A percentile compares a stretch with the other conserved stretches of the same genome.
These are phyloP conservation scores for Lordiphosa andalusiaca DNA, from an alignment of 2,888 invertebrate species.

Conservation along the genomic window DNA sequence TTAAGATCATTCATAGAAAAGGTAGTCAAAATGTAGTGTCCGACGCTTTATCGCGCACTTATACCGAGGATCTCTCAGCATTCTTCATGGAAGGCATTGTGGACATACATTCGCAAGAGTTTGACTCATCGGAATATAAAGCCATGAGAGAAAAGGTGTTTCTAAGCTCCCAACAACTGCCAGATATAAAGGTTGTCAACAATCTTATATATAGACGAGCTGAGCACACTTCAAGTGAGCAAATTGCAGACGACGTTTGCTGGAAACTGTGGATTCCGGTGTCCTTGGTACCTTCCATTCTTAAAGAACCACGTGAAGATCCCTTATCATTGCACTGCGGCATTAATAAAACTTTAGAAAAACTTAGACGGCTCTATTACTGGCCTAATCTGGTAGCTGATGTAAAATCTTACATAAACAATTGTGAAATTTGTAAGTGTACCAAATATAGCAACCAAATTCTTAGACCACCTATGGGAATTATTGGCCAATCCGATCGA, in stretches of 20 bases:
- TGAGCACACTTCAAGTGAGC: not conserved
- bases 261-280: constrained; percentile 1
- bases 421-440: no score
- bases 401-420: no score
- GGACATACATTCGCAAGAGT: not conserved
- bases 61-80: no score
- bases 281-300: not conserved
- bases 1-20: constrained; percentile 4
- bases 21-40: constrained; percentile 5
- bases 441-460: no score
- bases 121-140: constrained; percentile 1
- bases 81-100: not conserved
- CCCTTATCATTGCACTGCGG: no score
- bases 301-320: no score
- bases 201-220: constrained; percentile 1
- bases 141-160: constrained; percentile 1
- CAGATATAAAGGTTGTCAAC: constrained; percentile 4
- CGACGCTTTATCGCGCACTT: not conserved
- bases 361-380: no score
- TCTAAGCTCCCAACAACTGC: not conserved
- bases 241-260: not conserved
- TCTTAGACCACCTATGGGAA: no score
- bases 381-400: no score
- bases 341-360: no score
- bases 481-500: no score